Percentiles rank a stretch among this genome's conserved stretches.
Evolutionary conservation across 2,113 vertebrate genomes (phyloP).

Genomic region (Cacatua alba): DNA sequence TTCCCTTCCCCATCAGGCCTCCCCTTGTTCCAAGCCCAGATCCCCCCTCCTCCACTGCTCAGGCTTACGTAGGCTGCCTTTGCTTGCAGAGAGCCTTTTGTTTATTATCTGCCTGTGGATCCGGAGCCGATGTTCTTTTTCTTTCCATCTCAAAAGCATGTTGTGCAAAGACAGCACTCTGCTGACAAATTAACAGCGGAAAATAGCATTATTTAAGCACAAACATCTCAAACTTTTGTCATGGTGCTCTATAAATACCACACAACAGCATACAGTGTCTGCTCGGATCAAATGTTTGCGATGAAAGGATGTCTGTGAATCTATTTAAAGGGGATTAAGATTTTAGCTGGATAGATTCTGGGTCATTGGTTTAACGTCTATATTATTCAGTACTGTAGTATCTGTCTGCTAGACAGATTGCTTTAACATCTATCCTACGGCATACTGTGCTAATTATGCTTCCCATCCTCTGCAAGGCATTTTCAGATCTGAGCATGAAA

Average conservation of each 20-base stretch:
- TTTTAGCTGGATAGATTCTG: conserved; percentile 57
- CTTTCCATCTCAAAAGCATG: neutral
- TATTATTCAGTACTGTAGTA: conserved; percentile 49
- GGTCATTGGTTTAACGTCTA: conserved; percentile 60
- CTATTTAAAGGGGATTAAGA: conserved; percentile 66
- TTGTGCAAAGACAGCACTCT: conserved; percentile 23
- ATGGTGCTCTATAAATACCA: conserved; percentile 52
- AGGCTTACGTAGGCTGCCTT: neutral
- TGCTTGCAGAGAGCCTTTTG: neutral
- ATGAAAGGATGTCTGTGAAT: conserved; percentile 39
- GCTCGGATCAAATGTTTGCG: conserved; percentile 28
- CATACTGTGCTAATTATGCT: conserved; percentile 18
- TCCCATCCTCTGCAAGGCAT: neutral
- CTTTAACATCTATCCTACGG: conserved; percentile 36
- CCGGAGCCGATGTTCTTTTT: conserved; percentile 19
- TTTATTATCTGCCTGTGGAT: conserved; percentile 18
- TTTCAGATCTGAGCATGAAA: neutral
- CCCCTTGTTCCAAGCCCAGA: neutral
- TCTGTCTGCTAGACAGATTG: conserved; percentile 50
- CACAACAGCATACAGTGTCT: conserved; percentile 26
- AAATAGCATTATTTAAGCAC: conserved; percentile 61
- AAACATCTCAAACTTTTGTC: conserved; percentile 56
- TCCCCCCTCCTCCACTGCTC: neutral
- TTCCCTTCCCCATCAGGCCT: neutral
- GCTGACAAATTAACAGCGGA: conserved; percentile 38